A percentile compares a stretch with the other conserved stretches of the same genome.
phyloP scores from a whole-genome alignment of 2,797 vertebrate genomes.

The Lemur catta region DNA sequence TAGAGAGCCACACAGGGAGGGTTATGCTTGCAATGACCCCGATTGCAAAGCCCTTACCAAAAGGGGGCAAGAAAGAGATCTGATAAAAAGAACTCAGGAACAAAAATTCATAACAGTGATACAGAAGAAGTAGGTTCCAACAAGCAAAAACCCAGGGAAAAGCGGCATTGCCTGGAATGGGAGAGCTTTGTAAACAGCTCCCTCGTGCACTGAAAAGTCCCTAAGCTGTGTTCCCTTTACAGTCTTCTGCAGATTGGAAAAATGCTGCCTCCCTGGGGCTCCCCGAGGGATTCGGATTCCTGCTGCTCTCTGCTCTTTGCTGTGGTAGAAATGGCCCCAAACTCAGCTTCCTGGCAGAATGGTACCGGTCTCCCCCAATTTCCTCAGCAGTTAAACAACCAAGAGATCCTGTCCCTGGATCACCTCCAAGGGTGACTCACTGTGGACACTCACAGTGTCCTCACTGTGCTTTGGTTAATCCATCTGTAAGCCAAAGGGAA shows the following conservation, averaged over 20 bases:
- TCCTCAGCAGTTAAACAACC: background rate
- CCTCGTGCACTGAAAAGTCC: background rate
- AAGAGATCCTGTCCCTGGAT: constrained; percentile 22
- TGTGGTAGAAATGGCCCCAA: constrained; percentile 7
- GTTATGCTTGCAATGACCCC: background rate
- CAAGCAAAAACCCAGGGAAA: background rate
- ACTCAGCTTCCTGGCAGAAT: constrained; percentile 2
- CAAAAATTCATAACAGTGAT: background rate
- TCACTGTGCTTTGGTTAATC: background rate
- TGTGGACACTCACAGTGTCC: no score
- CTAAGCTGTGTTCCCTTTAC: rapidly evolving
- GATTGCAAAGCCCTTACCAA: background rate
- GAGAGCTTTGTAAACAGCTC: background rate
- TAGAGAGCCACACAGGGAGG: background rate
- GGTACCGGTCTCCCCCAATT: constrained; percentile 1
- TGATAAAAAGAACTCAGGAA: background rate
- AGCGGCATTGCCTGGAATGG: background rate
- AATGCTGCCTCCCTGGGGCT: background rate
- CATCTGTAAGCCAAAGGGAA: constrained; percentile 13
- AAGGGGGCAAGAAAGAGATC: background rate
- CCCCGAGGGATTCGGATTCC: background rate
- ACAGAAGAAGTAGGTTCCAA: background rate
- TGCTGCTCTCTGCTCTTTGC: background rate
- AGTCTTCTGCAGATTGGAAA: background rate
- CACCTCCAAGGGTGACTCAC: background rate